Base-by-base conservation (phyloP, 2,888 invertebrate species). In the Saturnia japonica region DNA sequence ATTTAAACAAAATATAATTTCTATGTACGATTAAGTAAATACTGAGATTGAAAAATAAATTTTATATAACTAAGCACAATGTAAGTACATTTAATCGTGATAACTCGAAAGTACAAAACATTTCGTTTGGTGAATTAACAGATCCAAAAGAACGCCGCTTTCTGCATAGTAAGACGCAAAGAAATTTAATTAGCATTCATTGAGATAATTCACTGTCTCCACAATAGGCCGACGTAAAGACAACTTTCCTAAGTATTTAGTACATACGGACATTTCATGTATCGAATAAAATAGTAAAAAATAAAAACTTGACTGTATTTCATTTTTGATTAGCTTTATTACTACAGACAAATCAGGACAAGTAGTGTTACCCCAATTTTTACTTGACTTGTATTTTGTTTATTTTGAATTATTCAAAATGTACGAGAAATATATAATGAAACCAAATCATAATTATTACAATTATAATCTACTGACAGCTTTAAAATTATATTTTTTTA, bases 101-200 rank as follows among this genome's bases (percentile, higher is more conserved):
- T 82, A 80, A 80, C 79, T 80, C 77, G 76, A 77, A 80, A 84
- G 84, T 87, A 87, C 84, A 85, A 84, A 84, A 84, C 85, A 80
- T 86, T 86, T 87, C 84, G 82, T 84, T 85, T 79, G 80, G 78
- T 71, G 83, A 86, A 86, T 87, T 85, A 84, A 84, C 82, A 84
- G 83, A 84, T 84, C 82, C 75, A 77, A 74, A 78, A 76, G 77
- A 76, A 78, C 78, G 78, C 80, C 80, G 84, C 81, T 77, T 82
- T 84, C 81, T 82, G 87, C 87, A 85, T 87, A 83, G 86, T 84
- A 85, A 87, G 84, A 84, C 83, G 86, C 83, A 84, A 89, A 89
- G 88, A 88, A 89, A 91, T 90, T 89, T 89, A 90, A 91, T 90
- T 90, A 91, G 87, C 84, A 82, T 83, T 90, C 88, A 88, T 88